A percentile compares a stretch with the other conserved stretches of the same genome.
Evolutionary conservation across 2,797 vertebrate genomes (phyloP).

Genomic region (Poliocrania exsul): DNA sequence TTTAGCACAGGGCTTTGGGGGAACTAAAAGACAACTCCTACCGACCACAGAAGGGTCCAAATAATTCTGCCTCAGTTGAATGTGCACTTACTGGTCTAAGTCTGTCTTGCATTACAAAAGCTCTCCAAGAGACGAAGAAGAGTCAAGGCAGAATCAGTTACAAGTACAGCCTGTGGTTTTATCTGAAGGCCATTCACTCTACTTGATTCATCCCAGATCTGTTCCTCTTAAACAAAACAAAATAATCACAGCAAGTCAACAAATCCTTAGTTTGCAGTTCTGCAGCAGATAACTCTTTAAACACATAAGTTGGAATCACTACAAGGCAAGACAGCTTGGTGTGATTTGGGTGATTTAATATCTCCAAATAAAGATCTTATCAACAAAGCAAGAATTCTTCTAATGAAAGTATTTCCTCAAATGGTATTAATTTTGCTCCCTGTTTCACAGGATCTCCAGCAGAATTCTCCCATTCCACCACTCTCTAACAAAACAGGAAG

Average conservation of each 20-base stretch:
- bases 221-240: background rate
- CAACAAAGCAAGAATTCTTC: background rate
- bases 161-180: background rate
- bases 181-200: background rate
- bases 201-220: background rate
- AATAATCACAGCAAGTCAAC: background rate
- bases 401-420: background rate
- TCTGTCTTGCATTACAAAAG: background rate
- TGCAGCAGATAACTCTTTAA: background rate
- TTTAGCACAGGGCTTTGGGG: background rate
- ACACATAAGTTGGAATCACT: background rate
- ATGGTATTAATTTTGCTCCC: background rate
- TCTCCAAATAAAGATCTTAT: background rate
- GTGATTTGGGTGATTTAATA: background rate
- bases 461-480: background rate
- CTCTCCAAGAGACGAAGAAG: background rate
- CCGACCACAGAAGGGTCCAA: background rate
- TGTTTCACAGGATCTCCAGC: background rate
- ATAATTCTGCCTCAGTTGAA: background rate
- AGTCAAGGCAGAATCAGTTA: background rate
- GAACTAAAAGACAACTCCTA: background rate
- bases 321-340: background rate
- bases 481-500: background rate
- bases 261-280: background rate
- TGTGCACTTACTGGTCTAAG: rapidly evolving